Evolutionary conservation across 2,888 invertebrate genomes (phyloP), one percentile per base, ranked within the genome.

Genomic region (Tipula unca): DNA sequence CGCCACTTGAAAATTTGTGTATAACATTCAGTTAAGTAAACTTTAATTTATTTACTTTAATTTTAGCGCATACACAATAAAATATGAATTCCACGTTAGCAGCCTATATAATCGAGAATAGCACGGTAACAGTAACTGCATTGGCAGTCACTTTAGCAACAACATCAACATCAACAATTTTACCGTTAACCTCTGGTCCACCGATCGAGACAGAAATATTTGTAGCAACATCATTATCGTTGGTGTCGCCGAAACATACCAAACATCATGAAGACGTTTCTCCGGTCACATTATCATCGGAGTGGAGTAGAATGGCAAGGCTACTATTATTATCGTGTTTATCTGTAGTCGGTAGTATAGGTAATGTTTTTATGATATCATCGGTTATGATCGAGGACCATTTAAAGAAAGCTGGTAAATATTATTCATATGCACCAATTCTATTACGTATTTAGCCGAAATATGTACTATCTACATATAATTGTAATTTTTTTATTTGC

Each of bases 291-390:
- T 89, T 95, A 32, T 93, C 92, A 87, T 91, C 92, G 0, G 94
- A 94, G 86, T 95, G 95, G 95, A 93, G 95, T 4, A 92, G 94
- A 29, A 92, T 95, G 29, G 93, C 93, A 0, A 91, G 95, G 14
- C 92, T 96, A 0, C 89, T 95, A 5, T 90, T 95, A 39, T 90
- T 95, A 85, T 93, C 94, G 0, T 92, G 93, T 2, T 91, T 95
- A 87, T 93, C 94, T 0, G 93, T 94, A 1, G 90, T 94, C 85
- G 94, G 94, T 10, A 94, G 94, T 88, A 92, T 95, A 89, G 96
- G 95, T 0, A 95, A 95, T 88, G 94, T 95, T 17, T 96, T 94
- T 89, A 93, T 95, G 91, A 95, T 95, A 87, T 95, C 94, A 87
- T 93, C 95, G 5, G 93, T 95, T 86, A 94, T 95, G 92, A 94